phyloP scores from a whole-genome alignment of 2,797 vertebrate genomes.

The Eulemur rubriventer region DNA sequence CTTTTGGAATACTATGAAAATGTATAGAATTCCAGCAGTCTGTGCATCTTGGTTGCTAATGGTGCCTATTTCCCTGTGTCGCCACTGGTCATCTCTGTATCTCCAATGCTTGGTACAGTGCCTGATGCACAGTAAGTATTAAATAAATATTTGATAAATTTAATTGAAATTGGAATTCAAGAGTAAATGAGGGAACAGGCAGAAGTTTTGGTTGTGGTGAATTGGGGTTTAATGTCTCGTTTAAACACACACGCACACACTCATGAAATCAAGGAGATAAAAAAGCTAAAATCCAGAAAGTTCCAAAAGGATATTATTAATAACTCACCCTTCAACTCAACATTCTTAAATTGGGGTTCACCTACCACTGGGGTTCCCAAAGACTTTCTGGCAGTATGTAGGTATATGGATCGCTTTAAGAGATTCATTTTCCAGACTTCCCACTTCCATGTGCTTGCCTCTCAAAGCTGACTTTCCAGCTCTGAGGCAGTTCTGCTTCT shows the following conservation, averaged over 20 bases:
- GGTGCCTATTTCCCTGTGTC: not conserved
- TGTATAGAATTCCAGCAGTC: not conserved
- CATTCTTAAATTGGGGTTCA: not conserved
- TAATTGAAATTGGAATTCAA: slow-evolving; percentile 33
- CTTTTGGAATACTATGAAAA: slow-evolving; percentile 5
- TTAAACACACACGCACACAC: not conserved
- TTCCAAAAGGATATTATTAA: slow-evolving; percentile 45
- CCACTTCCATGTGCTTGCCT: not conserved
- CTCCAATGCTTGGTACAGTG: not conserved
- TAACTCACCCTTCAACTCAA: slow-evolving; percentile 62
- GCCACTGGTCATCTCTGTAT: not conserved
- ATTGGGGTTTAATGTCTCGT: not conserved
- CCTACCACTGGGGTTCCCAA: not conserved
- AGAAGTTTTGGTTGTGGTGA: not conserved
- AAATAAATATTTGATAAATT: slow-evolving; percentile 48
- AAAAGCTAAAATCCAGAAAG: slow-evolving; percentile 65
- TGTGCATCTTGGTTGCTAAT: not conserved
- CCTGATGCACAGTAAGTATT: not conserved
- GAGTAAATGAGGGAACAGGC: not conserved
- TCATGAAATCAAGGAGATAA: slow-evolving; percentile 32
- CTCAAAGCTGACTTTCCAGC: not conserved
- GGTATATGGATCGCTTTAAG: not conserved
- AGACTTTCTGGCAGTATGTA: not conserved
- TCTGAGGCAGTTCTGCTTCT: not conserved
- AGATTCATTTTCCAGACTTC: not conserved